Base-by-base conservation (phyloP, 1,140 invertebrate species). In the Lordiphosa collinella region DNA sequence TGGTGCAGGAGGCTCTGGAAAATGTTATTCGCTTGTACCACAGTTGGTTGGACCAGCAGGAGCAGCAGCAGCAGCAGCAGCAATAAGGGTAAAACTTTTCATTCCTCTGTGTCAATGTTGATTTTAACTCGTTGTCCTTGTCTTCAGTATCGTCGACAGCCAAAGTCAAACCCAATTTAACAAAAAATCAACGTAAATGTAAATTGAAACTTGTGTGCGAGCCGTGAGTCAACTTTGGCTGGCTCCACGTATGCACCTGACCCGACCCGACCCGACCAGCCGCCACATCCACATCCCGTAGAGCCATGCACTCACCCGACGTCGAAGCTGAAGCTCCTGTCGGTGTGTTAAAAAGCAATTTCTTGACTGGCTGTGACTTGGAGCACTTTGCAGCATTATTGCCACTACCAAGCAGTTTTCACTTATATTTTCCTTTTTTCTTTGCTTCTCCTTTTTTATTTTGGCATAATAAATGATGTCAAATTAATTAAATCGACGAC, bases 111-210 rank as follows among this genome's bases (percentile, higher is more conserved):
- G 74, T 79, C 74, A 79, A 79, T 79, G 69, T 79, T 79, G 69
- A 65, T 79, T 59, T 69, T 78, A 60, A 64, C 58, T 68, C 22
- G 22, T 0, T 67, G 43, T 25, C 36, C 31, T 11, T 36, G 61
- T 14, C 43, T 58, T 34, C 22, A 35, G 54, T 29, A 63, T 32
- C 32, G 16, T 32, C 67, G 74, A 68, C 74, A 72, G 44, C 63
- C 54, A 73, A 73, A 79, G 74, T 79, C 74, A 79, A 79, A 79
- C 74, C 63, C 74, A 73, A 79, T 79, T 79, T 79, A 79, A 79
- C 75, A 79, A 79, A 79, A 79, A 79, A 79, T 79, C 74, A 79
- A 79, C 74, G 74, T 79, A 62, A 79, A 79, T 79, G 74, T 73
- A 79, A 79, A 79, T 79, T 79, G 74, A 79, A 79, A 79, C 74